phyloP scores from a whole-genome alignment of 2,888 invertebrate genomes.

The Stenodera caucasica region DNA sequence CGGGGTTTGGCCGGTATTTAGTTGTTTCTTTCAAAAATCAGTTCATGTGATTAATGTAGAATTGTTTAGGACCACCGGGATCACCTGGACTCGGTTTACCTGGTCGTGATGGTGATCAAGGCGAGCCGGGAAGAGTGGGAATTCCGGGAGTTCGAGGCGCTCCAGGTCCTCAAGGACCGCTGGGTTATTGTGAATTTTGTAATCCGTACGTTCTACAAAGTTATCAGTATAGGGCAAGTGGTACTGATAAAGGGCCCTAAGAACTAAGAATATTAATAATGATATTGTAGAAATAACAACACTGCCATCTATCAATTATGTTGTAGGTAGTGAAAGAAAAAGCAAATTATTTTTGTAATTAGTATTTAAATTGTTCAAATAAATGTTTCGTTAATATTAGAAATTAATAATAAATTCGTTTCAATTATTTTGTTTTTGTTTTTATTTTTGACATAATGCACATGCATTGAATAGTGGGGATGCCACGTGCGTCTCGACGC shows the following conservation, averaged over 20 bases:
- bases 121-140: constrained; percentile 71
- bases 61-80: constrained; percentile 65
- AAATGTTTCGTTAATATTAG: neutral
- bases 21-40: neutral
- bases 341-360: no score
- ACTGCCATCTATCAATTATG: no score
- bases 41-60: constrained; percentile 2
- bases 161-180: constrained; percentile 67
- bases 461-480: neutral
- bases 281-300: no score
- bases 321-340: no score
- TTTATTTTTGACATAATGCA: neutral
- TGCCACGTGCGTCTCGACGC: neutral
- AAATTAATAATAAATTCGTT: no score
- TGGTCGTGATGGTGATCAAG: constrained; percentile 77
- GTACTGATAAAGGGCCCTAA: constrained; percentile 64
- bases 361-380: no score
- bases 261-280: constrained; percentile 9
- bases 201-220: constrained; percentile 61
- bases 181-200: constrained; percentile 68
- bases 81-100: constrained; percentile 64
- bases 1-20: constrained; percentile 69
- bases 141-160: constrained; percentile 58
- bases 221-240: constrained; percentile 57
- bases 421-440: neutral